These are phyloP conservation scores for Drosophila erecta DNA, from an alignment of 1,140 invertebrate species.

Conservation along the genomic window DNA sequence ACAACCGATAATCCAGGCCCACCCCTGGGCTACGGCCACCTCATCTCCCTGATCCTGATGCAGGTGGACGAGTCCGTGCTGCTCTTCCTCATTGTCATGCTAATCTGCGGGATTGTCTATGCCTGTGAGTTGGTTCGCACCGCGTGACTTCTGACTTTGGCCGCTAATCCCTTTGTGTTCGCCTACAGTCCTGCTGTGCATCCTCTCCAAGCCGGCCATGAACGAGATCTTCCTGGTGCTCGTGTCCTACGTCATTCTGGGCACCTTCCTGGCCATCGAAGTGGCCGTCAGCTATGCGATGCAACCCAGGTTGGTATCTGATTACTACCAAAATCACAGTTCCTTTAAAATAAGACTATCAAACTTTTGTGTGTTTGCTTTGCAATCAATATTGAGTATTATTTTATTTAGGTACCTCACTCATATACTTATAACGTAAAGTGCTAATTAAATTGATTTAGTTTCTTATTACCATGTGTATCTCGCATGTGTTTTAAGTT, in stretches of 20 bases:
- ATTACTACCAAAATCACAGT: no score
- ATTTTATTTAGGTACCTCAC: no score
- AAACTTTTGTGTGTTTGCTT: no score
- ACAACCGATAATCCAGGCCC: slow-evolving; percentile 48
- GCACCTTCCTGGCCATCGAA: slow-evolving; percentile 89
- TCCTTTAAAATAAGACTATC: no score
- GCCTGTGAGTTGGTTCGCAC: slow-evolving; percentile 84
- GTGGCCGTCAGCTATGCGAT: slow-evolving; percentile 86
- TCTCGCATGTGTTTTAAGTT: no score
- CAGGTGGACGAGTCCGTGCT: slow-evolving; percentile 81
- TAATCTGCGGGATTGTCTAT: slow-evolving; percentile 85
- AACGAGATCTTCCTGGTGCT: slow-evolving; percentile 94
- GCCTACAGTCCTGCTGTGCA: slow-evolving; percentile 88
- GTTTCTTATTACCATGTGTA: no score
- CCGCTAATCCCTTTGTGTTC: slow-evolving; percentile 24
- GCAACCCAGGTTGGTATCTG: slow-evolving; percentile 84
- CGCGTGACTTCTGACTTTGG: slow-evolving; percentile 26
- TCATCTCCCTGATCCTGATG: slow-evolving; percentile 49
- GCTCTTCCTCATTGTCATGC: slow-evolving; percentile 85
- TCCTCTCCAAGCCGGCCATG: slow-evolving; percentile 92
- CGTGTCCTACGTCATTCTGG: slow-evolving; percentile 92
- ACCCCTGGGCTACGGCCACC: slow-evolving; percentile 59
- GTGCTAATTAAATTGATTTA: no score
- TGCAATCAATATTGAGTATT: no score
- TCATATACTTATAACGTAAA: no score